These are phyloP conservation scores for Myodes glareolus DNA, from an alignment of 2,113 vertebrate genomes.

Conservation along the genomic window DNA sequence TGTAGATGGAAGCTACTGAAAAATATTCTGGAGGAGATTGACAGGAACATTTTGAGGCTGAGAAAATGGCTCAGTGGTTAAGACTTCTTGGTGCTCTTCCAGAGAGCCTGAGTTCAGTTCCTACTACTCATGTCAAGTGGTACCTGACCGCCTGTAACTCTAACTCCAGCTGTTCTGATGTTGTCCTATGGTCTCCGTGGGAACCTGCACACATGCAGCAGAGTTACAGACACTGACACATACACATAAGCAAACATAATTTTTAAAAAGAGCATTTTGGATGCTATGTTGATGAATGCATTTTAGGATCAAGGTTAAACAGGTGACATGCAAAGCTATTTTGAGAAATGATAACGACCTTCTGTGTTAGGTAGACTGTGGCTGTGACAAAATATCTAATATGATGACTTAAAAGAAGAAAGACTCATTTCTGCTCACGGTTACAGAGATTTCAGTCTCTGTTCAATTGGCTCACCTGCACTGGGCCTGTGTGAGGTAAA, in stretches of 20 bases:
- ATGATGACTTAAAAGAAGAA: not conserved
- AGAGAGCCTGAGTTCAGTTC: not conserved
- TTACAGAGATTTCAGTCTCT: not conserved
- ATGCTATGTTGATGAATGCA: not conserved
- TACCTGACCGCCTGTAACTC: too few relatives aligned
- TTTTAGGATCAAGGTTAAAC: not conserved
- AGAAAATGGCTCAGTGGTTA: not conserved
- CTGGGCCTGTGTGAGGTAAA: not conserved
- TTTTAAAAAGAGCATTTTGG: not conserved
- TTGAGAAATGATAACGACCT: not conserved
- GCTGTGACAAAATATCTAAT: not conserved
- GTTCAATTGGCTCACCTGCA: not conserved
- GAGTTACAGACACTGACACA: not conserved
- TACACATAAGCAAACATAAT: not conserved
- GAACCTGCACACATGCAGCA: not conserved
- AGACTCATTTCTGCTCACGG: not conserved
- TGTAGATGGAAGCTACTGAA: not conserved
- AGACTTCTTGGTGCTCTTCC: not conserved
- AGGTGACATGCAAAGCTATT: not conserved
- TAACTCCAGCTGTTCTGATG: not conserved
- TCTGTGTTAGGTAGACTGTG: not conserved
- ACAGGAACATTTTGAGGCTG: not conserved
- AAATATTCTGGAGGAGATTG: not conserved
- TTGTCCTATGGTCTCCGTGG: not conserved
- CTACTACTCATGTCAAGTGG: not conserved